phyloP scores from a whole-genome alignment of 2,888 invertebrate genomes.

The Polydrusus cervinus region DNA sequence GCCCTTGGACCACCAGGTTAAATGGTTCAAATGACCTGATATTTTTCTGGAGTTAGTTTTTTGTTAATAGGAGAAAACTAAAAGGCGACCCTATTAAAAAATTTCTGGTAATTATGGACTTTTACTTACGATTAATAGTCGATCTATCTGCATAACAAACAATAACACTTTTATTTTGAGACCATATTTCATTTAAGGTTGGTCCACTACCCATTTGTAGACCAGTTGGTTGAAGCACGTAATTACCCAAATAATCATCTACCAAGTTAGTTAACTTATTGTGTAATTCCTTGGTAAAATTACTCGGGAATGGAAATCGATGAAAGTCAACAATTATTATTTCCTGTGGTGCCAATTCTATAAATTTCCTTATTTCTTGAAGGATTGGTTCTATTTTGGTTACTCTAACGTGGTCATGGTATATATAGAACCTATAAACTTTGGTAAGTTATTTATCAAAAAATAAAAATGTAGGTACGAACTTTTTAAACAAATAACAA shows the following conservation, averaged over 20 bases:
- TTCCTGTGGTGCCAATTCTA: slow-evolving; percentile 80
- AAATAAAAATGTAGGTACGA: background rate
- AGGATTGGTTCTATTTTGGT: slow-evolving; percentile 79
- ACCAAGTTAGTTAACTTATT: slow-evolving; percentile 73
- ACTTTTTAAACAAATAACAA: too few species aligned
- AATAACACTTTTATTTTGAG: slow-evolving; percentile 74
- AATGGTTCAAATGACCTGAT: too few species aligned
- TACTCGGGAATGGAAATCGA: slow-evolving; percentile 78
- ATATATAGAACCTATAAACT: slow-evolving; percentile 79
- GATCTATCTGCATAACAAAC: slow-evolving; percentile 75
- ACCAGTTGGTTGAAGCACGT: slow-evolving; percentile 72
- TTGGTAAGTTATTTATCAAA: slow-evolving; percentile 31
- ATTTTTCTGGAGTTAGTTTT: too few species aligned
- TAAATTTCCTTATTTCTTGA: slow-evolving; percentile 81
- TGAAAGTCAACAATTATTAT: slow-evolving; percentile 88
- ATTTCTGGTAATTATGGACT: too few species aligned
- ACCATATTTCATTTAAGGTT: slow-evolving; percentile 76
- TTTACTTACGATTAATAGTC: slow-evolving; percentile 70
- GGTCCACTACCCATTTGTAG: slow-evolving; percentile 72
- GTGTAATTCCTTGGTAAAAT: slow-evolving; percentile 69
- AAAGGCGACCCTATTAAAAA: too few species aligned
- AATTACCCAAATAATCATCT: slow-evolving; percentile 73
- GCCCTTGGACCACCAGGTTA: too few species aligned
- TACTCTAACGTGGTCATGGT: slow-evolving; percentile 82
- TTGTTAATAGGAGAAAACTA: too few species aligned